phyloP scores from a whole-genome alignment of 2,113 vertebrate genomes.

The Aegypius monachus region DNA sequence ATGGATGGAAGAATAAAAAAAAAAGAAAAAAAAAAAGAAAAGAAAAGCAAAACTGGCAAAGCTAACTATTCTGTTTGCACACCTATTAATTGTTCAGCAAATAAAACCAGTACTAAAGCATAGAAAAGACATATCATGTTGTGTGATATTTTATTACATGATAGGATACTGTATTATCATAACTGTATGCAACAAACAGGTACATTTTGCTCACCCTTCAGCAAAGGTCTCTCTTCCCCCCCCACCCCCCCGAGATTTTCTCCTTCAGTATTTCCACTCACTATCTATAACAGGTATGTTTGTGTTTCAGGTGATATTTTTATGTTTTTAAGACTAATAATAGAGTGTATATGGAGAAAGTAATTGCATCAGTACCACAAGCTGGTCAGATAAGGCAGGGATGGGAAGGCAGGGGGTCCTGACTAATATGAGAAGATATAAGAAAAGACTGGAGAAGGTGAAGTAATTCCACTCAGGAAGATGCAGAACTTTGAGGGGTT shows the following conservation, averaged over 20 bases:
- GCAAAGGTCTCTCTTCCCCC: background rate
- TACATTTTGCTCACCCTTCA: background rate
- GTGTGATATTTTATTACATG: background rate
- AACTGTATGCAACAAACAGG: background rate
- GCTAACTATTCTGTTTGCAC: background rate
- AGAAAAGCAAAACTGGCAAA: background rate
- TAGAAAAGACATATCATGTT: background rate
- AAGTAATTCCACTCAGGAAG: constrained; percentile 7
- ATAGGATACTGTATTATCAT: background rate
- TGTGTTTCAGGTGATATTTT: background rate
- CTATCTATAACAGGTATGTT: background rate
- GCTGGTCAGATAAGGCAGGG: background rate
- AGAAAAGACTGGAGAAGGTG: background rate
- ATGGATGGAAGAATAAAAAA: background rate
- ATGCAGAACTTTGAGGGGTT: background rate
- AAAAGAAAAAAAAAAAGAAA: background rate
- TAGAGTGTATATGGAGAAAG: background rate
- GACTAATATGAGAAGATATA: background rate
- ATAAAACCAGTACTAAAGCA: background rate
- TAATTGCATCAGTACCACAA: background rate
- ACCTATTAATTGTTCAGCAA: background rate
- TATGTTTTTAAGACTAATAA: background rate
- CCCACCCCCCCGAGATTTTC: background rate
- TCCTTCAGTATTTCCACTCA: background rate
- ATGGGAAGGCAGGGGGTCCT: background rate